Evolutionary conservation across 2,797 vertebrate species (phyloP), one percentile per base, ranked within the genome.

Genomic region (Yasuhikotakia modesta): DNA sequence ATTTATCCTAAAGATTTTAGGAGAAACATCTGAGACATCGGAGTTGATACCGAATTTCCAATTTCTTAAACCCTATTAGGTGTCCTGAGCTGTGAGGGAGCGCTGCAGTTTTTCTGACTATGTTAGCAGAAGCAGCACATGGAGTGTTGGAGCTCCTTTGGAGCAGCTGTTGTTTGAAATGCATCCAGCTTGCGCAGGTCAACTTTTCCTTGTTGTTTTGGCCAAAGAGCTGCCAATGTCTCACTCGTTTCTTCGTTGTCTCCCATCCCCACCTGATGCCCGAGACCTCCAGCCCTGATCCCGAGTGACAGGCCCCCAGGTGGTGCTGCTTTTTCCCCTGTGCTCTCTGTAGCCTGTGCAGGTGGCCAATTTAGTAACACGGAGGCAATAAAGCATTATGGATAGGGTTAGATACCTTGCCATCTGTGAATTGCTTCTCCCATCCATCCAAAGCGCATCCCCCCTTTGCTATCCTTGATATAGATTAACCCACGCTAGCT

Each of bases 351-450:
- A 70, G 70, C 48, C 52, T n/a, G 79, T 75, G 58, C 72, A 79
- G 74, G 70, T 79, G 52, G 70, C 60, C 80, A 82, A 79, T 63
- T 46, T 45, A 5, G 17, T 48, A 43, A 46, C 65, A 70, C 63
- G 12, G 79, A 87, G 85, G 65, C 85, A 85, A 86, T 84, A 78
- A 83, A 63, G 77, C 84, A 76, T 69, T 82, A 71, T 73, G 80
- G 83, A 90, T 87, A 84, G 89, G 85, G 80, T 85, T 83, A 83
- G 86, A 85, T 84, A 80, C 72, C 87, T 87, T 81, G 58, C 85
- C 83, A 85, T 87, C 86, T 87, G 85, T 80, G 72, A 76, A 22
- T 2, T 77, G 85, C 84, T 82, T 73, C 75, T 80, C 65, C 84
- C 79, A 86, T 89, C 82, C 77, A 85, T 86, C 82, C 86, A 85